phyloP scores from a whole-genome alignment of 2,113 vertebrate species.

The Ahaetulla prasina region DNA sequence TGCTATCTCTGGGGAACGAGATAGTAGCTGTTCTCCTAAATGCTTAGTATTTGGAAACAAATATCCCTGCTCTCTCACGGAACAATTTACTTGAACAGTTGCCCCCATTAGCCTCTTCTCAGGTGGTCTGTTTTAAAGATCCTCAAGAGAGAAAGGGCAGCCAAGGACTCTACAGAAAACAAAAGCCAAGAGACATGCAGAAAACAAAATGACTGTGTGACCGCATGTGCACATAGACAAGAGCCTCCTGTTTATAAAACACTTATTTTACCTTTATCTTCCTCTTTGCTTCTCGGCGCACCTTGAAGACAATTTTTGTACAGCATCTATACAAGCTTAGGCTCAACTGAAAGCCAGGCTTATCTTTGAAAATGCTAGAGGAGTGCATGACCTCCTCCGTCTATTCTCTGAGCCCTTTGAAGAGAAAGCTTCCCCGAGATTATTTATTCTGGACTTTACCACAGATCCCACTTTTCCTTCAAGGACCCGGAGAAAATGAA shows the following conservation, averaged over 20 bases:
- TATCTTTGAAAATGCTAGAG: background rate
- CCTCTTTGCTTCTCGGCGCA: background rate
- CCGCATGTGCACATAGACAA: background rate
- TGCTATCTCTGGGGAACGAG: background rate
- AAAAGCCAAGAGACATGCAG: background rate
- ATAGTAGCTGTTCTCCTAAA: background rate
- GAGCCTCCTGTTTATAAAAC: background rate
- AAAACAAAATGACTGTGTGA: background rate
- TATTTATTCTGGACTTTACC: background rate
- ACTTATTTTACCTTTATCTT: background rate
- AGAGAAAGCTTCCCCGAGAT: background rate
- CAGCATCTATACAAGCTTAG: background rate
- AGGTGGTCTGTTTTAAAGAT: background rate
- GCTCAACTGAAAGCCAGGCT: background rate
- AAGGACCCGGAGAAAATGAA: background rate
- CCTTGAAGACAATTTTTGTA: background rate
- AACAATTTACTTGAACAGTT: conserved; percentile 23
- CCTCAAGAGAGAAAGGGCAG: background rate
- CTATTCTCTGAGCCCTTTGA: background rate
- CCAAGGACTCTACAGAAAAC: background rate
- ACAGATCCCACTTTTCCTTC: background rate
- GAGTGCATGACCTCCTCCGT: background rate
- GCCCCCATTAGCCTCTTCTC: conserved; percentile 1
- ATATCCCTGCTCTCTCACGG: background rate
- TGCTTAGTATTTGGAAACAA: conserved; percentile 7